A percentile compares a stretch with the other conserved stretches of the same genome.
These are phyloP conservation scores for Oxycera nigricornis DNA, from an alignment of 2,888 invertebrate genomes.

Conservation along the genomic window DNA sequence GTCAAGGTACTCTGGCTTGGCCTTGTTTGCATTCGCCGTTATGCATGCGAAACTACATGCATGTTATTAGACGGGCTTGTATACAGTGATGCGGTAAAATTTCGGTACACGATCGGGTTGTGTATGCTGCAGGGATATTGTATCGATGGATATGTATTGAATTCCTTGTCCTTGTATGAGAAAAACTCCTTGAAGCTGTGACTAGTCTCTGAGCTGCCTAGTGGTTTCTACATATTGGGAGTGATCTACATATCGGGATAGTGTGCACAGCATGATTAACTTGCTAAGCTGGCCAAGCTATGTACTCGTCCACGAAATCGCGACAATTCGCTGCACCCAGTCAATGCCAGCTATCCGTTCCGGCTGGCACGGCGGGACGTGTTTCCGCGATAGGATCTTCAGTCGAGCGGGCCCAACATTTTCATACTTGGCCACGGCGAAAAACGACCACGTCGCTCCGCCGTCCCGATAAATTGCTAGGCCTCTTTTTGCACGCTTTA, in stretches of 20 bases:
- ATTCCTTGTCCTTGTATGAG: no score
- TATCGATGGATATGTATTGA: no score
- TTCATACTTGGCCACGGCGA: conserved; percentile 2
- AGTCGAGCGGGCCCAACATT: background rate
- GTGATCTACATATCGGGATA: no score
- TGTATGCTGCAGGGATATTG: no score
- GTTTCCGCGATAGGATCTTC: conserved; percentile 13
- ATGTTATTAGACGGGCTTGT: background rate
- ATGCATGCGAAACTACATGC: background rate
- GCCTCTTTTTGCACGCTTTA: conserved; percentile 33
- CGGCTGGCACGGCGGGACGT: conserved; percentile 1
- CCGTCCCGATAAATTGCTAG: conserved; percentile 26
- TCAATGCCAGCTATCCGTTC: background rate
- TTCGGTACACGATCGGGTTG: background rate
- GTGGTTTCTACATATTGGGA: no score
- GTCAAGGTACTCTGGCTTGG: background rate
- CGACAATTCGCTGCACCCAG: background rate
- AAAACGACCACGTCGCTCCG: background rate
- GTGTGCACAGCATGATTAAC: no score
- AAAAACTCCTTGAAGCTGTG: no score
- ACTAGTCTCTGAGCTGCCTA: no score
- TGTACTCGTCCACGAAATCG: no score
- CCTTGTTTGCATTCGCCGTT: conserved; percentile 30
- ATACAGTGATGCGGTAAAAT: background rate
- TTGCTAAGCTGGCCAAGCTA: no score